Conservation (phyloP, 1,140 invertebrate species). For the Pogonognathellus flavescens region DNA sequence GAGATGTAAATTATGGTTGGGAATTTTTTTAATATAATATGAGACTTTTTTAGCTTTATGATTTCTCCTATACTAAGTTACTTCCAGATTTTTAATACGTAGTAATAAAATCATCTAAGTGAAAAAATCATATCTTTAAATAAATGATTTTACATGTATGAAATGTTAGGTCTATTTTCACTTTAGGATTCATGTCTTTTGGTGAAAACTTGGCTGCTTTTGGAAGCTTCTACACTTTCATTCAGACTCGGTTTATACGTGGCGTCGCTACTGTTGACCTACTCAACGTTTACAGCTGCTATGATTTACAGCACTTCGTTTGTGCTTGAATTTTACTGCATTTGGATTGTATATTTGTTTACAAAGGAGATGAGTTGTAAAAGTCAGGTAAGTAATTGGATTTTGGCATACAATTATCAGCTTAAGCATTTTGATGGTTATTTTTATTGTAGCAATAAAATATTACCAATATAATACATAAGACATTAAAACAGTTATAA, state of each 20-base stretch:
- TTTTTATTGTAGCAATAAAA: background rate
- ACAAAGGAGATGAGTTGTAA: background rate
- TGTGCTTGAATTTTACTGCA: background rate
- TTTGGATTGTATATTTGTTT: constrained; percentile 21
- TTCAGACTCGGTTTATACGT: background rate
- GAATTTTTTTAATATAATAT: too few species aligned
- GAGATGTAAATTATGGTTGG: too few species aligned
- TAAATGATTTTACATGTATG: too few species aligned
- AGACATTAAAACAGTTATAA: too few species aligned
- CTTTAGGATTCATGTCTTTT: background rate
- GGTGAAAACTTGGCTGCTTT: background rate
- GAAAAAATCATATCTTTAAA: too few species aligned
- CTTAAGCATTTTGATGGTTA: background rate
- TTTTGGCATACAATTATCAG: background rate
- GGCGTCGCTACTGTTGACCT: background rate
- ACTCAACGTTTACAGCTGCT: background rate
- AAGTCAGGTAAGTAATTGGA: background rate
- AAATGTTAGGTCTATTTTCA: too few species aligned
- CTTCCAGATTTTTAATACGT: too few species aligned
- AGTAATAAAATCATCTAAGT: too few species aligned
- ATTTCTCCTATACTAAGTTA: too few species aligned
- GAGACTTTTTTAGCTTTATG: too few species aligned
- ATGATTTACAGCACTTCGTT: constrained; percentile 27
- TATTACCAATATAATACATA: too few species aligned
- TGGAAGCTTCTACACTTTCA: background rate